phyloP scores from a whole-genome alignment of 2,113 vertebrate genomes.

The Bucco capensis region DNA sequence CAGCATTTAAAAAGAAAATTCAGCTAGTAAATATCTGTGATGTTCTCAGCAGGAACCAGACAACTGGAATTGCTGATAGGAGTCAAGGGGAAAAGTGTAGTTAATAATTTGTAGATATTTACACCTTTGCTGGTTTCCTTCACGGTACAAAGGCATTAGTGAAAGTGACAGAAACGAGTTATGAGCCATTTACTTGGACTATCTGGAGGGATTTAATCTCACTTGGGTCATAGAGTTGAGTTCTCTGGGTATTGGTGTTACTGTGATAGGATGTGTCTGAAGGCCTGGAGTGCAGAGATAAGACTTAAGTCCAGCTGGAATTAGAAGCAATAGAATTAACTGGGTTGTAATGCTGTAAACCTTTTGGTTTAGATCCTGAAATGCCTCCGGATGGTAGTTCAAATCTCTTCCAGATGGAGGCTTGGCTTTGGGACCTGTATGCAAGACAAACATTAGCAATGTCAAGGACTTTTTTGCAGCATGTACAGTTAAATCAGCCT shows the following conservation, averaged over 20 bases:
- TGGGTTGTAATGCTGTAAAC: conserved; percentile 61
- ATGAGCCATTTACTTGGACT: conserved; percentile 72
- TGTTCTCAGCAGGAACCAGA: not conserved
- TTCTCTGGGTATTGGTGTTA: conserved; percentile 69
- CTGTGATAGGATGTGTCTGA: conserved; percentile 67
- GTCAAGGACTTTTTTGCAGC: conserved; percentile 3
- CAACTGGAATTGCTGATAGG: not conserved
- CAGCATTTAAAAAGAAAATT: not conserved
- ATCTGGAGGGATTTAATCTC: conserved; percentile 74
- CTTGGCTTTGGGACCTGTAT: not conserved
- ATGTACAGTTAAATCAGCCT: not conserved
- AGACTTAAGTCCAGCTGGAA: conserved; percentile 72
- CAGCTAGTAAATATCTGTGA: not conserved
- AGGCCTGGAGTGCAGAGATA: conserved; percentile 74
- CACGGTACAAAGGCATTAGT: conserved; percentile 65
- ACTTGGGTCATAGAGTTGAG: conserved; percentile 62
- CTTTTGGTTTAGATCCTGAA: conserved; percentile 60
- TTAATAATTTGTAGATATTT: conserved; percentile 67
- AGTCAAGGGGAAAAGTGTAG: conserved; percentile 23
- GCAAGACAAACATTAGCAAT: not conserved
- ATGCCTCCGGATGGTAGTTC: conserved; percentile 61
- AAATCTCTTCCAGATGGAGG: conserved; percentile 42
- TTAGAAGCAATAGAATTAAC: conserved; percentile 69
- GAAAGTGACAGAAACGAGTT: conserved; percentile 70
- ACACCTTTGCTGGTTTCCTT: conserved; percentile 61